Evolutionary conservation across 2,888 invertebrate genomes (phyloP).

Genomic region (Mellilla xanthometata): DNA sequence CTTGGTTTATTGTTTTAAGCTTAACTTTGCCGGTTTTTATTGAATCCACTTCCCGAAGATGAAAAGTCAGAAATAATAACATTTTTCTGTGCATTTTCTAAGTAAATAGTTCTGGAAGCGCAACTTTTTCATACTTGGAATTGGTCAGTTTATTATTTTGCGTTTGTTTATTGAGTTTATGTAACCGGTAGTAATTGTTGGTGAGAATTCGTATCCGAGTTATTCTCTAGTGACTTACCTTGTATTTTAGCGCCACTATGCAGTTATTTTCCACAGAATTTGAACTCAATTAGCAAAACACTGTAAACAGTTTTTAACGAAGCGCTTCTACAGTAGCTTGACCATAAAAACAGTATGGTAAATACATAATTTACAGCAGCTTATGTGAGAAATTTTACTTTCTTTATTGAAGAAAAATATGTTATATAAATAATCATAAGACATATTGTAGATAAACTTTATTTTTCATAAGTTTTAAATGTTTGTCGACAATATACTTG

Average conservation of each 20-base stretch:
- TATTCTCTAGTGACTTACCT: conserved; percentile 17
- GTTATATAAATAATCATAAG: no score
- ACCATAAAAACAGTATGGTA: no score
- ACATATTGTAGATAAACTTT: no score
- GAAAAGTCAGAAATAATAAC: conserved; percentile 1
- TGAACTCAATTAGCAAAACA: conserved; percentile 31
- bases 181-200: background rate
- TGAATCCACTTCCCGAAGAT: conserved; percentile 1
- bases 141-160: no score
- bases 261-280: conserved; percentile 26
- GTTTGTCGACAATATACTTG: no score
- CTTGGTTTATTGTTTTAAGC: conserved; percentile 25
- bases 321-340: conserved; percentile 6
- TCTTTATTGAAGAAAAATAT: no score
- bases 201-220: conserved; percentile 21
- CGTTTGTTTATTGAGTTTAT: no score
- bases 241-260: conserved; percentile 26
- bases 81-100: background rate
- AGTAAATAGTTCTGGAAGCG: no score
- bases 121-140: background rate
- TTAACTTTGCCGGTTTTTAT: conserved; percentile 16
- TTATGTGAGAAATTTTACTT: no score
- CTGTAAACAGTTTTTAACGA: conserved; percentile 31
- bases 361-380: no score
- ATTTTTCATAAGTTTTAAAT: no score